phyloP scores from a whole-genome alignment of 2,888 invertebrate genomes.

The Dicranocentrus wangi region DNA sequence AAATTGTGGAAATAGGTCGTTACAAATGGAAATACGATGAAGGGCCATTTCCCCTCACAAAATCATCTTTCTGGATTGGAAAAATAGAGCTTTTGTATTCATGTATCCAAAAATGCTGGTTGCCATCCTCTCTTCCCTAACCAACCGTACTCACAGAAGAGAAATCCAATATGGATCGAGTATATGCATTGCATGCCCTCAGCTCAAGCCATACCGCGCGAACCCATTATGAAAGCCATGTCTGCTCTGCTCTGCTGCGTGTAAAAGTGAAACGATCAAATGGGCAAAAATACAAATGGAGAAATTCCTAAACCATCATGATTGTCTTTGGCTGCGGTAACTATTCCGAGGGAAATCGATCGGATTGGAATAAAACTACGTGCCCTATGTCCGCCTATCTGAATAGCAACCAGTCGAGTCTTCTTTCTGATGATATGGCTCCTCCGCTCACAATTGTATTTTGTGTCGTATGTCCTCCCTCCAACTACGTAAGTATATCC shows the following conservation, averaged over 20 bases:
- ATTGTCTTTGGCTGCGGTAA: slow-evolving; percentile 37
- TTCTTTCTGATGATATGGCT: background rate
- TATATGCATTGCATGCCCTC: no score
- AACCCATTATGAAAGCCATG: no score
- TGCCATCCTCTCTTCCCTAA: no score
- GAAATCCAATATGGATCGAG: no score
- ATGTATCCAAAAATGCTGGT: no score
- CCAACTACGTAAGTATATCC: no score
- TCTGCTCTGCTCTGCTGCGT: no score
- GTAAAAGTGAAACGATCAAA: slow-evolving; percentile 11
- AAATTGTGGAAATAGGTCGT: slow-evolving; percentile 9
- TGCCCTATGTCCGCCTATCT: background rate
- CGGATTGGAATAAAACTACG: slow-evolving; percentile 10
- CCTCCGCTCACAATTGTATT: background rate
- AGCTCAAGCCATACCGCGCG: no score
- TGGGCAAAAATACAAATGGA: slow-evolving; percentile 24
- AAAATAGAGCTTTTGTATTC: no score
- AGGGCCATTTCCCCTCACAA: background rate
- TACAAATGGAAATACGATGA: background rate
- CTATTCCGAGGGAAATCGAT: slow-evolving; percentile 37
- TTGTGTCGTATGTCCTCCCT: slow-evolving; percentile 42
- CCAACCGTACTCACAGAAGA: no score
- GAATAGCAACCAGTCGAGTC: slow-evolving; percentile 16
- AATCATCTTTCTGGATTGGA: no score
- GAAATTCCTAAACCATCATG: slow-evolving; percentile 20